Conservation (phyloP, 1,140 invertebrate species). For the Trinorchestia longiramus region DNA sequence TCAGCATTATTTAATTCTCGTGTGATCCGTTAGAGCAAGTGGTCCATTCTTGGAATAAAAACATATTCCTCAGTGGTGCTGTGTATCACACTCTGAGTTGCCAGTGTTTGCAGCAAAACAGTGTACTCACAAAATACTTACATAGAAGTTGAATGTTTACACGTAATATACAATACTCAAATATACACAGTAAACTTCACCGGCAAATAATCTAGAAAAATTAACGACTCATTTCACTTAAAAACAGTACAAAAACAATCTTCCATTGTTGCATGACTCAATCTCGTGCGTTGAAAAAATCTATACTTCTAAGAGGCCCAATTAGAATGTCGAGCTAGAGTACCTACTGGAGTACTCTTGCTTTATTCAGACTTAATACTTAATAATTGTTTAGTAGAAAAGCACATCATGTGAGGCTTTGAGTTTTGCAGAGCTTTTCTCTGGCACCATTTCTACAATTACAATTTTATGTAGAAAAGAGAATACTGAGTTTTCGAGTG, state of each 20-base stretch:
- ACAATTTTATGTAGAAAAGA: too few relatives aligned
- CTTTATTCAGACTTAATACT: background rate
- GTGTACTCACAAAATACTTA: background rate
- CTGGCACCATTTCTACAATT: background rate
- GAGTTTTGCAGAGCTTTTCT: background rate
- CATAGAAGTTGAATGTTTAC: background rate
- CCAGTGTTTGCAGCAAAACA: background rate
- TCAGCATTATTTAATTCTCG: background rate
- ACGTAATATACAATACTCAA: background rate
- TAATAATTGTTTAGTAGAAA: background rate
- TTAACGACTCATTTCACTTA: background rate
- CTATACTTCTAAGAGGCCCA: background rate
- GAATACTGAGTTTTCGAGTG: too few relatives aligned
- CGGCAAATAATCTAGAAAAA: background rate
- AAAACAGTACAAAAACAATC: background rate
- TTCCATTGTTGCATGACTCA: background rate
- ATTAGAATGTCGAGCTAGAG: too few relatives aligned
- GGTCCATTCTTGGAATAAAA: background rate
- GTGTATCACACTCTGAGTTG: background rate
- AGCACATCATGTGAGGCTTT: background rate
- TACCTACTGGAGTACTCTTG: background rate
- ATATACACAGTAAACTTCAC: background rate
- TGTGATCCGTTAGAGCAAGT: background rate
- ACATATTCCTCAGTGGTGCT: background rate
- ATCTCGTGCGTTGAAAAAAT: background rate